Conservation (phyloP, 2,113 vertebrate genomes). For the Perca flavescens region DNA sequence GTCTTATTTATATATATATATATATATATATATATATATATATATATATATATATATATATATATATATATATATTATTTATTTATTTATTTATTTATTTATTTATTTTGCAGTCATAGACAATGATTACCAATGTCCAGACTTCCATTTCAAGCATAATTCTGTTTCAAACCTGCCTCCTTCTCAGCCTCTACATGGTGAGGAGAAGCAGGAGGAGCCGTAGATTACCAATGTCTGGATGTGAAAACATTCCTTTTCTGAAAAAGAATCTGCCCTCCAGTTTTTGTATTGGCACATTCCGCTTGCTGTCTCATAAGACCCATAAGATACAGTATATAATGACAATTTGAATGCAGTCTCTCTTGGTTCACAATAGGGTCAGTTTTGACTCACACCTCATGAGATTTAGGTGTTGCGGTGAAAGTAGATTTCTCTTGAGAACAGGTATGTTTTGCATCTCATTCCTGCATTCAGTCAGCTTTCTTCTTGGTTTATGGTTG, state of each 20-base stretch:
- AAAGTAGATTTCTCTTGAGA: too few species aligned
- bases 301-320: neutral
- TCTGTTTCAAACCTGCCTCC: constrained; percentile 10
- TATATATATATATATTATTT: neutral
- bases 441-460: constrained; percentile 1
- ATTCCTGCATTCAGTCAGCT: neutral
- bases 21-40: too few species aligned
- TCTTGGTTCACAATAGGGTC: neutral
- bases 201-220: constrained; percentile 19
- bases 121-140: constrained; percentile 35
- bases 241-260: constrained; percentile 37
- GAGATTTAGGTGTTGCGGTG: neutral
- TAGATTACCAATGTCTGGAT: constrained; percentile 31
- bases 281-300: constrained; percentile 36
- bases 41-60: too few species aligned
- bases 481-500: neutral
- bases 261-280: constrained; percentile 3
- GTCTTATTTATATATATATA: neutral
- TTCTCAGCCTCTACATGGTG: neutral
- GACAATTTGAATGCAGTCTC: neutral
- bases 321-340: neutral
- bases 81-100: too few species aligned
- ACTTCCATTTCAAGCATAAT: constrained; percentile 30
- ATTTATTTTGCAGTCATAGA: constrained; percentile 28
- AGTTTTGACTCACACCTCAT: neutral